Evolutionary conservation across 2,888 invertebrate species (phyloP), one percentile per base, ranked within the genome.

Genomic region (Scaptomyza polygonia): DNA sequence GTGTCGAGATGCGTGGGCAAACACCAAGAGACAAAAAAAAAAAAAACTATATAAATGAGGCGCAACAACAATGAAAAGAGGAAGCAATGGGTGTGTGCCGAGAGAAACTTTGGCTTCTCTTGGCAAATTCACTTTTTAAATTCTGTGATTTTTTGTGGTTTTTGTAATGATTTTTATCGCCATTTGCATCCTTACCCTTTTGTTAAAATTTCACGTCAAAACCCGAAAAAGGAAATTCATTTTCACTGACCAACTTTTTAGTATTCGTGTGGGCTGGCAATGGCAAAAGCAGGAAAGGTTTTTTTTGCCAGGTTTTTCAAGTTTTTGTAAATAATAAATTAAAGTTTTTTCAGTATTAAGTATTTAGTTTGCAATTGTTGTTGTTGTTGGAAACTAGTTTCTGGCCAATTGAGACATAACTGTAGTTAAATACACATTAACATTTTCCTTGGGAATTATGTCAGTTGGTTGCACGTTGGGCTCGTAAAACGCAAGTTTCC

Each of bases 391-490:
- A 49, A 83, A 83, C 86, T 65, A 68, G 75, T 83, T 82, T 69
- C 9, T 12, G 61, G 57, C 55, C 80, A 86, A 86, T 82, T 82
- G 83, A 86, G 86, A 83, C 86, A 79, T 72, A 82, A 70, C 83
- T 75, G 79, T 85, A 68, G 81, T 61, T 72, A 67, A 77, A 75
- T 79, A 66, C 66, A 75, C 59, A 77, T 82, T 85, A 85, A 82
- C 79, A 82, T 82, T 82, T 82, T 86, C 71, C 80, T 67, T 83
- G 82, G 82, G 82, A 82, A 82, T 79, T 79, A 86, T 82, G 82
- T 79, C 86, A 82, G 83, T 77, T 71, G 81, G 81, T 14, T 36
- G 69, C 34, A 45, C 30, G 51, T 44, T 49, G 34, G 30, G 43
- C n/a, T 18, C 29, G 34, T 5, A n/a, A 34, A 16, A 18, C 36